Percentiles rank a stretch among this genome's conserved stretches.
These are phyloP conservation scores for Brachyalestes nurse DNA, from an alignment of 2,797 vertebrate species.

Conservation along the genomic window DNA sequence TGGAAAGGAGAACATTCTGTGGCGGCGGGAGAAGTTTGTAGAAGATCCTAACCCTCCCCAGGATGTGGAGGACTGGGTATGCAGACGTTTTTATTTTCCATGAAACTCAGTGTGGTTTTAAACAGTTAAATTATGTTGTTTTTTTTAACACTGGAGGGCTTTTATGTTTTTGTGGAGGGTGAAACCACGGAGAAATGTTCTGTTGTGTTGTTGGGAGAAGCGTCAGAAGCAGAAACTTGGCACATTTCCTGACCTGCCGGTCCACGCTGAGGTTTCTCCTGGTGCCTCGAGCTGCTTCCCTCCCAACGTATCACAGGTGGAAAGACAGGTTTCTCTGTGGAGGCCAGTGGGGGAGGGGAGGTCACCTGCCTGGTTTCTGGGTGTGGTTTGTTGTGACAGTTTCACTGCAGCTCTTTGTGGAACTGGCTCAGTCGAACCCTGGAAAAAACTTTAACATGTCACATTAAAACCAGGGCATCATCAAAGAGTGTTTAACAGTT, in stretches of 20 bases:
- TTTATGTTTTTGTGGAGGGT: not conserved
- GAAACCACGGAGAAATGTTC: not conserved
- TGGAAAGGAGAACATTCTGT: slow-evolving; percentile 89
- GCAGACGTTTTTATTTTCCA: slow-evolving; percentile 46
- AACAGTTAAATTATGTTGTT: not conserved
- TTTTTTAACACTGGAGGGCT: too few species aligned
- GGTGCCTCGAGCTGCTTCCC: not conserved
- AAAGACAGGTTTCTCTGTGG: slow-evolving; percentile 50
- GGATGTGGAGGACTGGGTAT: slow-evolving; percentile 91
- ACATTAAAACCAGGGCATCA: not conserved
- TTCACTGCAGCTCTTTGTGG: slow-evolving; percentile 37
- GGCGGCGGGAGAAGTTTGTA: slow-evolving; percentile 78
- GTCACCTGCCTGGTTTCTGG: slow-evolving; percentile 68
- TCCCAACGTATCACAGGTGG: slow-evolving; percentile 36
- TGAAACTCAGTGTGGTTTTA: too few species aligned
- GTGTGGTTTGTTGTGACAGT: slow-evolving; percentile 65
- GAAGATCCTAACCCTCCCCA: slow-evolving; percentile 73
- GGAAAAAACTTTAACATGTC: not conserved
- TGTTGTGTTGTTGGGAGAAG: not conserved
- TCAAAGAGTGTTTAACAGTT: not conserved
- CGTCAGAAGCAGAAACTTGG: not conserved
- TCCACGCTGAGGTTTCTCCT: not conserved
- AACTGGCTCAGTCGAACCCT: not conserved
- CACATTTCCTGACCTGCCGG: slow-evolving; percentile 2
- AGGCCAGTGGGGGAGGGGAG: slow-evolving; percentile 44